Evolutionary conservation across 2,888 invertebrate genomes (phyloP).

Genomic region (Trichopria drosophilae): DNA sequence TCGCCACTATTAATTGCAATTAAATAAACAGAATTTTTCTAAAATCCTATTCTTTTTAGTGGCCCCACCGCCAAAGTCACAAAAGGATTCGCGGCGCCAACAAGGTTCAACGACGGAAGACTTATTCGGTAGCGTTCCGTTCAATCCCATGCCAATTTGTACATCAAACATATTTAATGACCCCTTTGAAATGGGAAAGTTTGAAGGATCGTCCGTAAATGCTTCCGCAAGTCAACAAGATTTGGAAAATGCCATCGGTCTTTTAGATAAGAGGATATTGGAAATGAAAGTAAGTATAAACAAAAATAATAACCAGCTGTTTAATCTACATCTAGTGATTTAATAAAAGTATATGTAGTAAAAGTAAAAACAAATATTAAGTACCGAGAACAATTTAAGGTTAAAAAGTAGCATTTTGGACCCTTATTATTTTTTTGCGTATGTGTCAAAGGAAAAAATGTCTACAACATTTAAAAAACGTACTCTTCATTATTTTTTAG

Average conservation of each 20-base stretch:
- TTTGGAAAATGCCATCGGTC: conserved; percentile 74
- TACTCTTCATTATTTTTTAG: conserved; percentile 62
- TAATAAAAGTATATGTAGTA: conserved; percentile 1
- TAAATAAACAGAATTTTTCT: not conserved
- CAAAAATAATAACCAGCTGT: too few relatives aligned
- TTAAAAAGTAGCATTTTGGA: too few relatives aligned
- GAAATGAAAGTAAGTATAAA: conserved; percentile 87
- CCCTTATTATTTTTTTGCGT: conserved; percentile 20
- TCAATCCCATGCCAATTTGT: conserved; percentile 60
- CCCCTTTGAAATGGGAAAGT: conserved; percentile 85
- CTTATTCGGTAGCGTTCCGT: conserved; percentile 80
- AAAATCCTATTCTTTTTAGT: conserved; percentile 63
- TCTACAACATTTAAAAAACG: conserved; percentile 4
- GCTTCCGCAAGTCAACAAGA: conserved; percentile 63
- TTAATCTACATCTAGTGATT: conserved; percentile 10
- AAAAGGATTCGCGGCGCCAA: conserved; percentile 56
- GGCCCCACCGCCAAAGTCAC: conserved; percentile 86
- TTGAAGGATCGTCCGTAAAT: conserved; percentile 58
- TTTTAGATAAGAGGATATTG: conserved; percentile 78
- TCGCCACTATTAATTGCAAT: too few relatives aligned
- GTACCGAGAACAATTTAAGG: conserved; percentile 12
- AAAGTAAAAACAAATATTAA: conserved; percentile 1
- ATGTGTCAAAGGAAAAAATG: conserved; percentile 5
- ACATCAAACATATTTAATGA: conserved; percentile 63
- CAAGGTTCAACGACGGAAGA: conserved; percentile 68